Base-by-base conservation (phyloP, 2,797 vertebrate genomes). In the Chiroxiphia lanceolata region DNA sequence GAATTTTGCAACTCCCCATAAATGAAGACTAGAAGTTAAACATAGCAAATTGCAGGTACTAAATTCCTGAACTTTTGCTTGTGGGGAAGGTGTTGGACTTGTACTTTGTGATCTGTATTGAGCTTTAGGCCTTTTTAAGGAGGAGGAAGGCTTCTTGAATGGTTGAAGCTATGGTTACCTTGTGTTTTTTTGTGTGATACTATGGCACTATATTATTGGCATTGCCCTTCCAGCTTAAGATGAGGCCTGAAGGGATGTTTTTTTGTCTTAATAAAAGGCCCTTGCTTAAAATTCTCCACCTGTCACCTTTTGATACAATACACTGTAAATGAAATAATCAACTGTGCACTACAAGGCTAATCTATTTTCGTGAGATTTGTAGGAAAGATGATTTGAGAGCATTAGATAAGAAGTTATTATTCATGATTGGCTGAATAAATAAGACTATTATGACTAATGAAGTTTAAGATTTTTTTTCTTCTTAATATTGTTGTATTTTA, bases 391-490 rank as follows among this genome's bases (percentile, higher is more conserved):
- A 60, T 92, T 87, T 77, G 75, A 71, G 82, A 77, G 81, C 64
- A 83, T 95, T 94, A 95, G 78, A 70, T 0, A 6, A 87, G 59
- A 64, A 80, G 67, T 68, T 89, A 36, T 74, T 96, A 74, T 89
- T 94, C 31, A 12, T 83, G 48, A 91, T 92, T 89, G 90, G 69
- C 59, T 89, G 77, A 79, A 69, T 94, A 84, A 78, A 53, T 85
- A 90, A 76, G 44, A 45, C 56, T 79, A 2, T 90, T 94, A 78
- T 51, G n/a, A 74, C 51, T 94, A 87, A 79, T 64, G 50, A 87
- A 89, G 31, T 79, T 82, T 67, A 86, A 76, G 81, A 51, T 63
- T 60, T 68, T 57, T 81, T 68, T 54, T 50, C 9, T 74, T n/a
- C 10, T 82, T 67, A 48, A 47, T 76, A 25, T 47, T 64, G 17